Base-by-base conservation (phyloP, 2,797 vertebrate genomes). In the Galagoides demidoff region DNA sequence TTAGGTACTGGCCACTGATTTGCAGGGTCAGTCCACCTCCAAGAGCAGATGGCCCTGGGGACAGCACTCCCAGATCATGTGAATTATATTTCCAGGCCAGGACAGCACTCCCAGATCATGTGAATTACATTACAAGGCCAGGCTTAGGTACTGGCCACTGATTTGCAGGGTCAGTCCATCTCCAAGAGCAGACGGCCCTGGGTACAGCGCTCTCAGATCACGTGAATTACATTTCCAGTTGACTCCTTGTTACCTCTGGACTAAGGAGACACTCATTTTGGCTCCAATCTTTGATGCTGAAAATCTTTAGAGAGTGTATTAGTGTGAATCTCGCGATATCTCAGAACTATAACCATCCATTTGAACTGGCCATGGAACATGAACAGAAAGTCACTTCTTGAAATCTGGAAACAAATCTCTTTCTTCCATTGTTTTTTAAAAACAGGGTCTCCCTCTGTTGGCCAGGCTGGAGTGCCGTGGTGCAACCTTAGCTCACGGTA, bases 341-440 rank as follows among this genome's bases (percentile, higher is more conserved):
- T 94, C 74, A 39, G 31, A 73, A 73, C 71, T 3, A 82, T 34
- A 19, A 74, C 49, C 27, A 0, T 12, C 49, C 57, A 20, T 90
- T 90, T 82, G 74, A 88, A 49, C 9, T 16, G 81, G 81, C 16
- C 45, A 17, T 0, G 13, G 39, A 76, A 77, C 63, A 45, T 7
- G 29, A 74, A 82, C 1, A 73, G 81, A 89, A 83, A 95, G 27
- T 13, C 22, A 16, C 61, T 70, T 77, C 63, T 86, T 81, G 45
- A 0, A 19, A 73, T 27, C 13, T 73, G 49, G 1, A 43, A 81
- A 45, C 37, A 74, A 43, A 66, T 74, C 43, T 71, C n/a, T 37
- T 85, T 74, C 34, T 71, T 22, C n/a, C 82, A 31, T 66, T n/a
- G 64, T 19, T 66, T 66, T 66, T 66, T 8, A 19, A 66, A 66